A percentile compares a stretch with the other conserved stretches of the same genome.
Evolutionary conservation across 1,140 invertebrate genomes (phyloP).

Genomic region (Conus ventricosus): DNA sequence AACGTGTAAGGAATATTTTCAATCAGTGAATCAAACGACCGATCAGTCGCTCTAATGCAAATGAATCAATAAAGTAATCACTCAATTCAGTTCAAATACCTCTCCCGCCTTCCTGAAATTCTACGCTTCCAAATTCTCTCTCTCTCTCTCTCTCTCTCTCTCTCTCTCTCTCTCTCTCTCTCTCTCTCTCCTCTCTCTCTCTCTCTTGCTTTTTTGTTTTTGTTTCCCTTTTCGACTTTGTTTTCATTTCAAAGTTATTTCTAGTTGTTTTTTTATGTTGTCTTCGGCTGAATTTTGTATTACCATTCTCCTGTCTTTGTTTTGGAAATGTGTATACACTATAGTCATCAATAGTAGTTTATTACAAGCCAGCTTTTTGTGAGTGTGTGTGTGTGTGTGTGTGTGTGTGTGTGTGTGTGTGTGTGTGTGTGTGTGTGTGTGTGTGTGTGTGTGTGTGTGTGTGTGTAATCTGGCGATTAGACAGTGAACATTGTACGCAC

Average conservation of each 20-base stretch:
- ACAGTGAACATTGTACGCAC: too few relatives aligned
- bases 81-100: background rate
- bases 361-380: background rate
- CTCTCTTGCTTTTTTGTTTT: too few relatives aligned
- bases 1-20: background rate
- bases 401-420: background rate
- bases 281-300: constrained; percentile 24
- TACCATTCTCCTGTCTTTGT: background rate
- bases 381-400: background rate
- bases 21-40: background rate
- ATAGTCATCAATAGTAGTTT: background rate
- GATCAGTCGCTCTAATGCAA: background rate
- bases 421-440: background rate
- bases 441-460: background rate
- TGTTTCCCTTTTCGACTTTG: too few relatives aligned
- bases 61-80: background rate
- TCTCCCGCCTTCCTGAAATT: background rate
- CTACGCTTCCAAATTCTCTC: background rate
- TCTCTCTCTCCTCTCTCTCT: constrained; percentile 24
- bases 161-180: constrained; percentile 38
- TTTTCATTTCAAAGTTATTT: too few relatives aligned
- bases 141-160: constrained; percentile 32
- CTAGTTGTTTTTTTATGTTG: background rate
- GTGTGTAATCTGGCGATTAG: background rate
- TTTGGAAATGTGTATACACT: background rate